phyloP scores from a whole-genome alignment of 2,888 invertebrate genomes.

The Plebejus argus region DNA sequence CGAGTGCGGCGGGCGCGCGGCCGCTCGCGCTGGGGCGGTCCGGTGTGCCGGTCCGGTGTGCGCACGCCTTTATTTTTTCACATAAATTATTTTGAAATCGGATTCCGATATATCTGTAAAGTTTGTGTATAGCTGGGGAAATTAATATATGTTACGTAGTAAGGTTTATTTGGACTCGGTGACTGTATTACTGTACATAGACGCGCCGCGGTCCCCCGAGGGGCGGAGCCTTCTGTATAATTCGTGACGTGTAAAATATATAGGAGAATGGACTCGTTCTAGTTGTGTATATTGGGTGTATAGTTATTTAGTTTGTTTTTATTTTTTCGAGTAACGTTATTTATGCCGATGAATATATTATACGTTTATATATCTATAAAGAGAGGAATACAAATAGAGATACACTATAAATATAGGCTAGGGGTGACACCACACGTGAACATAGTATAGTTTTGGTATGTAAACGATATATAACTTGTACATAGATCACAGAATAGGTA shows the following conservation, averaged over 20 bases:
- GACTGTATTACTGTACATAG: conserved; percentile 57
- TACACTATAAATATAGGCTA: conserved; percentile 79
- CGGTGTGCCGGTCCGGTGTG: conserved; percentile 46
- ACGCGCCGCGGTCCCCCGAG: conserved; percentile 51
- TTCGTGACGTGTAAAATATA: conserved; percentile 68
- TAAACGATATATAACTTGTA: conserved; percentile 77
- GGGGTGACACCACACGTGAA: conserved; percentile 74
- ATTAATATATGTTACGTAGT: conserved; percentile 76
- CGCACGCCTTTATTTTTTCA: conserved; percentile 45
- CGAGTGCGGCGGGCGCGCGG: conserved; percentile 43
- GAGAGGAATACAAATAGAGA: conserved; percentile 79
- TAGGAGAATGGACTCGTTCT: conserved; percentile 66
- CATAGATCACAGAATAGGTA: conserved; percentile 73
- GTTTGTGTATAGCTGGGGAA: conserved; percentile 78
- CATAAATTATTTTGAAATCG: conserved; percentile 57
- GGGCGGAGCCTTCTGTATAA: conserved; percentile 72
- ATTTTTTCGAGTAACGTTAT: conserved; percentile 75
- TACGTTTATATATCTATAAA: conserved; percentile 69
- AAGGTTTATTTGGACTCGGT: conserved; percentile 54
- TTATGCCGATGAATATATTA: conserved; percentile 77
- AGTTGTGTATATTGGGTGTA: conserved; percentile 80
- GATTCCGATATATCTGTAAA: conserved; percentile 71
- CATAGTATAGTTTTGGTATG: conserved; percentile 77
- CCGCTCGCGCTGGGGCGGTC: conserved; percentile 49
- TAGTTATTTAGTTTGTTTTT: conserved; percentile 73